Evolutionary conservation across 1,140 invertebrate species (phyloP), one percentile per base, ranked within the genome.

Genomic region (Euwallacea similis): DNA sequence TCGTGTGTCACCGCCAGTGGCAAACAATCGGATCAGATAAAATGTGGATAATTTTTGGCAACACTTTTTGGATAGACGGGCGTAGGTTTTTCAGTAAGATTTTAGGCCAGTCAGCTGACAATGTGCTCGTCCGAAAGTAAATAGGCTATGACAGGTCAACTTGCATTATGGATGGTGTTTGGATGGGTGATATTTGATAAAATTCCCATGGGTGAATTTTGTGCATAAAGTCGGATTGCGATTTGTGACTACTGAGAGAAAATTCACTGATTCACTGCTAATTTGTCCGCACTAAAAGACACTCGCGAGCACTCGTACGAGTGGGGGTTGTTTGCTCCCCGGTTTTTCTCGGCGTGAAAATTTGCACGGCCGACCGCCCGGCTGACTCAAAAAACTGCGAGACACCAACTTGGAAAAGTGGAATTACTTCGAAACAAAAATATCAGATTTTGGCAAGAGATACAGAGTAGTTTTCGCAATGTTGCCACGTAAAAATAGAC

Each of bases 361-460:
- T 54, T 47, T 62, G 69, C 63, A 61, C 62, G 43, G 69, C 42
- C 69, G 56, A 68, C 44, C 42, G 66, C 66, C 55, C 56, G 66
- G 63, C 55, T 67, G 47, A 66, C 64, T 72, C 62, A 71, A 70
- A 71, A 61, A 73, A 69, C 60, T 69, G 66, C 66, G 66, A 73
- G 54, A 69, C 59, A 60, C 60, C 61, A 64, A 42, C 47, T 69
- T 68, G 11, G 62, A 72, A 53, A 66, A 69, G 47, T 68, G 62
- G 56, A 66, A 55, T 74, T 74, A 79, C 76, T 77, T 76, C 71
- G 71, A 76, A 77, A 79, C 78, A 80, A 80, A 80, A 80, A 80
- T 80, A 80, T 80, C 78, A 76, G 74, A 78, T 63, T 80, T 80
- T 80, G 79, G 79, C 79, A 80, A 79, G 74, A 77, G 79, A 79